These are phyloP conservation scores for Mesochorus sp. DNA, from an alignment of 2,888 invertebrate species.

Conservation along the genomic window DNA sequence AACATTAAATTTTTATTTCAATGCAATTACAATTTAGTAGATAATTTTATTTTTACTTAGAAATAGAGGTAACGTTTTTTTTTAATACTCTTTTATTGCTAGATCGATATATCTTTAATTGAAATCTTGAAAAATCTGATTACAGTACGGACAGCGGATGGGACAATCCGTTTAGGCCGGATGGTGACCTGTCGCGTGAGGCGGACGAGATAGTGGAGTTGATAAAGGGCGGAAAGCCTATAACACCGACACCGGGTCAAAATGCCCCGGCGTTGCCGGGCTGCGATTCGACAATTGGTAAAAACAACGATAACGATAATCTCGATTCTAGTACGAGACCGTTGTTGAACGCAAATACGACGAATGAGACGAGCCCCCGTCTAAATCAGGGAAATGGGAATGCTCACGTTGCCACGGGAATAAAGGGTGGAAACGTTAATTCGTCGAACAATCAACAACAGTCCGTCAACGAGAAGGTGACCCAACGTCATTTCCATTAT, in stretches of 20 bases:
- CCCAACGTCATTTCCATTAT: slow-evolving; percentile 65
- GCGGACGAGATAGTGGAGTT: slow-evolving; percentile 98
- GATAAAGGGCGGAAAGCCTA: slow-evolving; percentile 95
- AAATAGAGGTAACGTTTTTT: too few relatives aligned
- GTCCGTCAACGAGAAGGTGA: slow-evolving; percentile 79
- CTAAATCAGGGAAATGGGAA: slow-evolving; percentile 79
- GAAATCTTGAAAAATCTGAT: slow-evolving; percentile 71
- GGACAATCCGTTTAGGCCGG: slow-evolving; percentile 99
- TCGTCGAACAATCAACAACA: slow-evolving; percentile 75
- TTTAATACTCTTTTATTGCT: too few relatives aligned
- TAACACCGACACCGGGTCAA: slow-evolving; percentile 85
- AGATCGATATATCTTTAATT: too few relatives aligned
- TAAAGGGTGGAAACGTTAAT: slow-evolving; percentile 67
- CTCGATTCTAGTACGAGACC: slow-evolving; percentile 79
- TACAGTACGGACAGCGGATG: slow-evolving; percentile 96
- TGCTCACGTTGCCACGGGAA: slow-evolving; percentile 78
- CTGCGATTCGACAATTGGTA: slow-evolving; percentile 76
- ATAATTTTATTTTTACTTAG: too few relatives aligned
- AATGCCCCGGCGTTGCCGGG: slow-evolving; percentile 84
- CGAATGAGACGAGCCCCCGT: slow-evolving; percentile 74
- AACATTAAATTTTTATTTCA: too few relatives aligned
- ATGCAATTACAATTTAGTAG: too few relatives aligned
- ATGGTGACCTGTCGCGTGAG: slow-evolving; percentile 96
- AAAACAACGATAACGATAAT: slow-evolving; percentile 69
- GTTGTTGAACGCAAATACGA: slow-evolving; percentile 70